phyloP scores from a whole-genome alignment of 2,888 invertebrate species.

The Parnassius orleans region DNA sequence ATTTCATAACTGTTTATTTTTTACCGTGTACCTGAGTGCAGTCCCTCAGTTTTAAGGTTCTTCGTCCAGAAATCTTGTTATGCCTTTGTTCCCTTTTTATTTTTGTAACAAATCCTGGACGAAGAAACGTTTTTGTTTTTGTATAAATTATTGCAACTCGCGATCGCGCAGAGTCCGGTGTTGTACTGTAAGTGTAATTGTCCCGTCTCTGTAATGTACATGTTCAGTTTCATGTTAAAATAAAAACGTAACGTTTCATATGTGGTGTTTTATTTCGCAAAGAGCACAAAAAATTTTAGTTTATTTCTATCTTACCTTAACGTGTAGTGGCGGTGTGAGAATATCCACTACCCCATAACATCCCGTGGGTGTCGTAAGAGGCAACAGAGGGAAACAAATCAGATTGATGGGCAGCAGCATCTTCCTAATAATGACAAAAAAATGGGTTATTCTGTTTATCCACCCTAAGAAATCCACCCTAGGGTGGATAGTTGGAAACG shows the following conservation, averaged over 20 bases:
- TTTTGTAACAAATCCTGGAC: neutral
- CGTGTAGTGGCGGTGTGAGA: too few species aligned
- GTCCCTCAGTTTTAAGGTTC: neutral
- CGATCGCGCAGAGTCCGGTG: neutral
- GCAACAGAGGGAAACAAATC: too few species aligned
- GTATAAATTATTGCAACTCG: neutral
- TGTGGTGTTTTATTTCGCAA: conserved; percentile 84
- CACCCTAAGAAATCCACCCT: too few species aligned
- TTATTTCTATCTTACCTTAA: too few species aligned
- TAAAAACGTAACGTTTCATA: conserved; percentile 39
- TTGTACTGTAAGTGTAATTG: conserved; percentile 24
- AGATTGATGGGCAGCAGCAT: too few species aligned
- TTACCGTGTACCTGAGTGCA: neutral
- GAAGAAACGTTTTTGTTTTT: neutral
- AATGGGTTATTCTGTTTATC: too few species aligned
- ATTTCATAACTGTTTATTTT: too few species aligned
- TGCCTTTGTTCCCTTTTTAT: neutral
- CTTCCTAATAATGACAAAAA: too few species aligned
- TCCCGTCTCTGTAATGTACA: conserved; percentile 9
- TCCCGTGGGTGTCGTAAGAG: too few species aligned
- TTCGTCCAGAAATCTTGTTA: neutral
- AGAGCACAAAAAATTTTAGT: too few species aligned
- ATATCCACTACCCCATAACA: too few species aligned
- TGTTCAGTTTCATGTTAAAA: neutral
- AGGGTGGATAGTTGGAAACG: too few species aligned